Conservation (phyloP, 1,140 invertebrate species). For the Nebria ingens region DNA sequence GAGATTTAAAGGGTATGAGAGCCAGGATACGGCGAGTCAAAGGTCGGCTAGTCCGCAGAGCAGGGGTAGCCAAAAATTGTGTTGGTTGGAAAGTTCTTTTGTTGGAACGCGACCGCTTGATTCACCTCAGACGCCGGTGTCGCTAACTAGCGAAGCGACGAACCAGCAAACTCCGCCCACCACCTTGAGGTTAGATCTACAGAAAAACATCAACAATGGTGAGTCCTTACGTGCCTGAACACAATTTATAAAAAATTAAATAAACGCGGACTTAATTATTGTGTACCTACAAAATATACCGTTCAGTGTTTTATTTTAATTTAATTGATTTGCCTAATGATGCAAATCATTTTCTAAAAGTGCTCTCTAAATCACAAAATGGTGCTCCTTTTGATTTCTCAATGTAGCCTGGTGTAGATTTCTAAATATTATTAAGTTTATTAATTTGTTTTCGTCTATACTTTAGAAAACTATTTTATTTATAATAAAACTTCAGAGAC, state of each 20-base stretch:
- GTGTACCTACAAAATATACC: background rate
- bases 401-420: background rate
- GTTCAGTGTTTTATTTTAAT: background rate
- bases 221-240: constrained; percentile 42
- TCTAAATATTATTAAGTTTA: background rate
- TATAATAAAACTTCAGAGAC: too few species aligned
- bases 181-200: constrained; percentile 37
- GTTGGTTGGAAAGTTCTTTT: constrained; percentile 87
- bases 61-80: constrained; percentile 48
- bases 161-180: constrained; percentile 21
- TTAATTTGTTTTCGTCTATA: too few species aligned
- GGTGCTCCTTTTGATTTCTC: background rate
- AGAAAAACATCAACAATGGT: constrained; percentile 48
- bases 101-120: constrained; percentile 73
- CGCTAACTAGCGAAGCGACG: constrained; percentile 34
- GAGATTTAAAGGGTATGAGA: constrained; percentile 24
- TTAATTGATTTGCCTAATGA: background rate
- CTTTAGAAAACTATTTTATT: too few species aligned
- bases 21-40: constrained; percentile 24
- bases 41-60: constrained; percentile 30
- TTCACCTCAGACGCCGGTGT: constrained; percentile 69
- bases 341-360: background rate
- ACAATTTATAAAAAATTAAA: background rate
- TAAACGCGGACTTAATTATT: background rate
- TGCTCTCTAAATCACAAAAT: constrained; percentile 1